phyloP scores from a whole-genome alignment of 1,140 invertebrate species.

The Tetramorium simillimum region DNA sequence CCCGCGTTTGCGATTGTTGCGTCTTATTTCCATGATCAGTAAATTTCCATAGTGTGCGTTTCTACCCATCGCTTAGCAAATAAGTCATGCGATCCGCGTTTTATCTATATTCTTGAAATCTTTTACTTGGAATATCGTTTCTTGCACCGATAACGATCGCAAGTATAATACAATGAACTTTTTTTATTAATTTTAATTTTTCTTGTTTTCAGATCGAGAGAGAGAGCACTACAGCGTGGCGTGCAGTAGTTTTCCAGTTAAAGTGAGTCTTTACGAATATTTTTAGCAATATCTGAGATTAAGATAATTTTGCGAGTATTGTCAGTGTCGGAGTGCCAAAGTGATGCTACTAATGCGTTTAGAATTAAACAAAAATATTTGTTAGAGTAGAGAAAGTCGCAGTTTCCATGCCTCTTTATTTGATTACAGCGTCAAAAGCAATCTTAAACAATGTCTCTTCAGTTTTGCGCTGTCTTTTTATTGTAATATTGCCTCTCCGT shows the following conservation, averaged over 20 bases:
- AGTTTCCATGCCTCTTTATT: neutral
- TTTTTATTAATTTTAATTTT: conserved; percentile 3
- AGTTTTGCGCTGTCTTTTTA: neutral
- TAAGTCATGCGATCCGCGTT: conserved; percentile 2
- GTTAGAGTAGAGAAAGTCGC: neutral
- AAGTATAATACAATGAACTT: neutral
- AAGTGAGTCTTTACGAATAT: conserved; percentile 47
- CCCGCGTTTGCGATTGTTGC: conserved; percentile 17
- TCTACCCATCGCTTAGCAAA: neutral
- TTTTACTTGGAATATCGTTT: neutral
- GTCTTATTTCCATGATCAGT: conserved; percentile 21
- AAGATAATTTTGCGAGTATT: conserved; percentile 29
- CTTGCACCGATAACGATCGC: neutral
- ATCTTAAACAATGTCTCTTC: conserved; percentile 16
- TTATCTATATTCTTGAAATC: neutral
- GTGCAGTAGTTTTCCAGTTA: conserved; percentile 39
- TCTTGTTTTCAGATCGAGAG: conserved; percentile 59
- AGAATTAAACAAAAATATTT: neutral
- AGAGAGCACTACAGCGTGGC: conserved; percentile 50
- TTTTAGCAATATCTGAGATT: neutral
- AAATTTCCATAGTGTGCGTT: neutral
- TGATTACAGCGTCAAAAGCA: neutral
- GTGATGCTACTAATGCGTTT: neutral
- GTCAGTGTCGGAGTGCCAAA: neutral
- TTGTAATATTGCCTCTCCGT: conserved; percentile 5